Percentiles rank a stretch among this genome's conserved stretches.
These are phyloP conservation scores for Eustalomyia histrio DNA, from an alignment of 2,888 invertebrate genomes.

Conservation along the genomic window DNA sequence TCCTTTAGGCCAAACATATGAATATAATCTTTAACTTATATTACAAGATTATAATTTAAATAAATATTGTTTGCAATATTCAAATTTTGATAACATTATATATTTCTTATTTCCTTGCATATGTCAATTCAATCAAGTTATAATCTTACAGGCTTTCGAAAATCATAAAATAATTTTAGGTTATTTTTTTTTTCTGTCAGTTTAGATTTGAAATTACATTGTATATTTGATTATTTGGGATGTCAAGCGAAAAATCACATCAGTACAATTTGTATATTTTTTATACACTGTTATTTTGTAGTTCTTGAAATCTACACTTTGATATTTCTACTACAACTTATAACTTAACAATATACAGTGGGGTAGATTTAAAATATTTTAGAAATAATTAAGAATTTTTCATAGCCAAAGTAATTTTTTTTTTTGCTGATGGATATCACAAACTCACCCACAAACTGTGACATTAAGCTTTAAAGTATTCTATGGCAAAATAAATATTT, in stretches of 20 bases:
- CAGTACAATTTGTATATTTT: slow-evolving; percentile 38
- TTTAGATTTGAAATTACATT: slow-evolving; percentile 36
- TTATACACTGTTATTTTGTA: background rate
- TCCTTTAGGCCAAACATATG: no score
- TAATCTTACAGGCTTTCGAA: slow-evolving; percentile 31
- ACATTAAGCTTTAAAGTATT: no score
- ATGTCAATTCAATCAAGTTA: slow-evolving; percentile 40
- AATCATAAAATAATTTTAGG: slow-evolving; percentile 18
- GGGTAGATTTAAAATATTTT: background rate
- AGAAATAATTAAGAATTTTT: no score
- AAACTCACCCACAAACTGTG: no score
- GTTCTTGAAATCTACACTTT: background rate
- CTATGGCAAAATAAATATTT: no score
- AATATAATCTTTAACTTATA: no score
- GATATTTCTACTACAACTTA: background rate
- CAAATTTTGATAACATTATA: no score
- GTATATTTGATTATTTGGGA: slow-evolving; percentile 20
- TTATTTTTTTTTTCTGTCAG: slow-evolving; percentile 11
- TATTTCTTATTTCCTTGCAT: no score
- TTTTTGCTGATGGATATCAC: no score
- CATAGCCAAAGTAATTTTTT: no score
- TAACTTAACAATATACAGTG: background rate
- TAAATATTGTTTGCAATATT: no score
- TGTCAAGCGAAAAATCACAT: slow-evolving; percentile 46
- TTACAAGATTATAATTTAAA: no score